Evolutionary conservation across 2,113 vertebrate species (phyloP).

Genomic region (Cyanoderma ruficeps): DNA sequence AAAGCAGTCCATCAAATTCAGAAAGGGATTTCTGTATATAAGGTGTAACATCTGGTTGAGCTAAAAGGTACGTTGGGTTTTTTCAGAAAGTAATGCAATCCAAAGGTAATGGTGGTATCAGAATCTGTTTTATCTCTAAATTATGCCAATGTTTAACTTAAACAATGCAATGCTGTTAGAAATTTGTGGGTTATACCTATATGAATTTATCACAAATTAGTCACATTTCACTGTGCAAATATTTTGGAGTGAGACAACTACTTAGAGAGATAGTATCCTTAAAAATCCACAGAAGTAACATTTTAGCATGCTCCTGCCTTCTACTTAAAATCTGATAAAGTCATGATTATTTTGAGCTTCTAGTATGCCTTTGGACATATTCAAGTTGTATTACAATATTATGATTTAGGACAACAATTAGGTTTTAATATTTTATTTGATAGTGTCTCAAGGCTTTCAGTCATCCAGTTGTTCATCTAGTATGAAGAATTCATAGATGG

Average conservation of each 20-base stretch:
- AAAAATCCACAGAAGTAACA: background rate
- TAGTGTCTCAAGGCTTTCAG: background rate
- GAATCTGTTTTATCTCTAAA: background rate
- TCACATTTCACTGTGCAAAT: background rate
- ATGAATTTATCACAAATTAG: background rate
- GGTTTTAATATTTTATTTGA: background rate
- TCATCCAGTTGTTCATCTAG: background rate
- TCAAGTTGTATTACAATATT: background rate
- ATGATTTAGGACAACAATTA: background rate
- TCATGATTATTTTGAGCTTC: background rate
- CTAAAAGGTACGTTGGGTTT: accelerated
- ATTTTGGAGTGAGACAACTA: background rate
- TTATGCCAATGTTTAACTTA: background rate
- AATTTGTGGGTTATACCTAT: background rate
- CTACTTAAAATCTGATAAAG: background rate
- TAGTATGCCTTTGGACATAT: background rate
- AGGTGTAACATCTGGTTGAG: background rate
- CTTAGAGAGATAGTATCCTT: background rate
- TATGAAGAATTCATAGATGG: background rate
- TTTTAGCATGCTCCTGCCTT: background rate
- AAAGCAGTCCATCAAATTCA: background rate
- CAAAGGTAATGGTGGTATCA: background rate
- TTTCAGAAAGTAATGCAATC: background rate
- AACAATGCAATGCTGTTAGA: background rate
- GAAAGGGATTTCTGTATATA: background rate